Percentiles rank a stretch among this genome's conserved stretches.
phyloP scores from a whole-genome alignment of 1,140 invertebrate genomes.

The Leptoteleia sp. region DNA sequence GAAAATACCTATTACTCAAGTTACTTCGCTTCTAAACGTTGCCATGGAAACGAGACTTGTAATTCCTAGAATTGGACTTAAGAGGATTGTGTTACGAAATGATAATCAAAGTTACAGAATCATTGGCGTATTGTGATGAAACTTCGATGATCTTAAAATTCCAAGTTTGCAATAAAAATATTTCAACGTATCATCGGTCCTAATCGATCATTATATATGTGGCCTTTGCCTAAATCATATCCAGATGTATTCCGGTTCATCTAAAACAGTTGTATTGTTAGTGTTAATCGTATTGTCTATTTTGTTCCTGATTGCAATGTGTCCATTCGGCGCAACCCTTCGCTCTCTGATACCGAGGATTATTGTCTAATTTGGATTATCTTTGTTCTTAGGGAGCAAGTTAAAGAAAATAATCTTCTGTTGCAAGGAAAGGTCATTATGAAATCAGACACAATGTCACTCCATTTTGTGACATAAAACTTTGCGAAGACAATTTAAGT shows the following conservation, averaged over 20 bases:
- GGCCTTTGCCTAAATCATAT: slow-evolving; percentile 6
- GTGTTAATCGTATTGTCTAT: slow-evolving; percentile 39
- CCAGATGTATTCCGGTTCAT: slow-evolving; percentile 3
- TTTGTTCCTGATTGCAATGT: slow-evolving; percentile 35
- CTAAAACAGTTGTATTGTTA: too few relatives aligned
- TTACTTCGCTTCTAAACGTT: slow-evolving; percentile 18
- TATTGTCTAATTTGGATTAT: slow-evolving; percentile 43
- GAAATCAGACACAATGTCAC: background rate
- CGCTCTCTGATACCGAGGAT: slow-evolving; percentile 14
- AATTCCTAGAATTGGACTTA: slow-evolving; percentile 22
- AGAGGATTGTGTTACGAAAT: slow-evolving; percentile 8
- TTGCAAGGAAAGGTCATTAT: slow-evolving; percentile 1
- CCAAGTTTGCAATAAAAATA: background rate
- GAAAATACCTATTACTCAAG: slow-evolving; percentile 4
- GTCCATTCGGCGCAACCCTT: slow-evolving; percentile 26
- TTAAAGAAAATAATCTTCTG: slow-evolving; percentile 24
- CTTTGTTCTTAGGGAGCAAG: slow-evolving; percentile 27
- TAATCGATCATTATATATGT: slow-evolving; percentile 4
- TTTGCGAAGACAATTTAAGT: background rate
- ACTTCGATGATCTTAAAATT: background rate
- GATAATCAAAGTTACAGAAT: slow-evolving; percentile 15
- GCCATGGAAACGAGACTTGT: slow-evolving; percentile 11
- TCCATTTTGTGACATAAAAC: slow-evolving; percentile 4
- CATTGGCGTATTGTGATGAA: background rate
- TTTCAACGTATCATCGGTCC: background rate